A percentile compares a stretch with the other conserved stretches of the same genome.
Conservation (phyloP, 2,888 invertebrate species). For the Allolobophora icterica region DNA sequence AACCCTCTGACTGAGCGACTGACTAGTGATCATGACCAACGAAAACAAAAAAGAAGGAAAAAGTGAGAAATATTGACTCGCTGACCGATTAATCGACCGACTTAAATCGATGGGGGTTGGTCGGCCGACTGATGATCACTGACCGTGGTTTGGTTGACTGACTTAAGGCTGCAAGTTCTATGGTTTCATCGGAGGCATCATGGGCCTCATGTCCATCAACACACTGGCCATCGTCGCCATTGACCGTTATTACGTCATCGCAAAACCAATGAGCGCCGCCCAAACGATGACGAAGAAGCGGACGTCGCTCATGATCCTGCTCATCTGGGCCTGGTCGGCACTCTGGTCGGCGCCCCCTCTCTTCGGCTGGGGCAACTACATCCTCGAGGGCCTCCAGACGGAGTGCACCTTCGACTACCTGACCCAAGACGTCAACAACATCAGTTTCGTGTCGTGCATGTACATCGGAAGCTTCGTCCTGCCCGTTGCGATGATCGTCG, state of each 20-base stretch:
- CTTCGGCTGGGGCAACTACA: conserved; percentile 69
- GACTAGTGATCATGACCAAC: no score
- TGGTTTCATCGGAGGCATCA: conserved; percentile 83
- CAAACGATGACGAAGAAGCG: conserved; percentile 80
- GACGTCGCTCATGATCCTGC: conserved; percentile 76
- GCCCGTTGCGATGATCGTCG: conserved; percentile 81
- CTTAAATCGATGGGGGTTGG: not conserved
- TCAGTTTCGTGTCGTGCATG: conserved; percentile 37
- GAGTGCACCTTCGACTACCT: conserved; percentile 89
- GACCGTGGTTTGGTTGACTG: not conserved
- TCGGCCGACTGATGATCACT: not conserved
- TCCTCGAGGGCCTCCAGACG: conserved; percentile 91
- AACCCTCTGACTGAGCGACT: no score
- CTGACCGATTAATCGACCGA: not conserved
- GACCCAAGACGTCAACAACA: conserved; percentile 66
- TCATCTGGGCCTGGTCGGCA: conserved; percentile 78
- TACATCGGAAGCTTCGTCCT: conserved; percentile 75
- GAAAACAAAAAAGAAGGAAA: no score
- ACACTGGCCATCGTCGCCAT: conserved; percentile 88
- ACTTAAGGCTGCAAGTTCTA: conserved; percentile 78
- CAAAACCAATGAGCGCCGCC: conserved; percentile 84
- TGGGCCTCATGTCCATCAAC: conserved; percentile 90
- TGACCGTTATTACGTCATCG: conserved; percentile 92
- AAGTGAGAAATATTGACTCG: no score
- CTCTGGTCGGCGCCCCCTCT: conserved; percentile 44